Percentiles rank a stretch among this genome's conserved stretches.
These are phyloP conservation scores for Erpetoichthys calabaricus DNA, from an alignment of 2,797 vertebrate species.

Conservation along the genomic window DNA sequence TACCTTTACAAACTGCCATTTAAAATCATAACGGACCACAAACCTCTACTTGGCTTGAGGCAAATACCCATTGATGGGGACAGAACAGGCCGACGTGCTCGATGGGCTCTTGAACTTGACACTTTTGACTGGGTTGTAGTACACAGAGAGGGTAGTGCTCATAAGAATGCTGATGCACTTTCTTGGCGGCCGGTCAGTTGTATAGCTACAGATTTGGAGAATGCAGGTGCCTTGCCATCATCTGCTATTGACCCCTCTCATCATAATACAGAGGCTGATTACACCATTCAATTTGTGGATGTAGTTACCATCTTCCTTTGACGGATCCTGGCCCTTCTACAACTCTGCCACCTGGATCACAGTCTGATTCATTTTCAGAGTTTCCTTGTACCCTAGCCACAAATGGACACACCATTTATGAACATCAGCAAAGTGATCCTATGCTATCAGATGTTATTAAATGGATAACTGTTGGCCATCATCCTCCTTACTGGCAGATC, in stretches of 20 bases:
- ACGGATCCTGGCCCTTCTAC: no score
- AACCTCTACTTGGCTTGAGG: slow-evolving; percentile 13
- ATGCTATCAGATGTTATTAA: slow-evolving; percentile 8
- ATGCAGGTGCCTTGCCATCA: no score
- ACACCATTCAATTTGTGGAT: neutral
- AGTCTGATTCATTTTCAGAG: neutral
- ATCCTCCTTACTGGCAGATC: slow-evolving; percentile 11
- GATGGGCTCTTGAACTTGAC: slow-evolving; percentile 17
- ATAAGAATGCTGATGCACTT: no score
- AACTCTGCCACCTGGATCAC: no score
- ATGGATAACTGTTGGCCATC: slow-evolving; percentile 10
- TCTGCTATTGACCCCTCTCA: no score
- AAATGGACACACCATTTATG: neutral
- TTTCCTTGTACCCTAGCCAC: neutral
- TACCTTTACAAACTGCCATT: no score
- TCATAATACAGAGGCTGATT: slow-evolving; percentile 17
- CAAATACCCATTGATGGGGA: slow-evolving; percentile 17
- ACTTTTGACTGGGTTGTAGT: slow-evolving; percentile 16
- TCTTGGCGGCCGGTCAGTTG: no score
- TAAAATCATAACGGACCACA: no score
- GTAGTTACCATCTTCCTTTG: no score
- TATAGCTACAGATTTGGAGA: no score
- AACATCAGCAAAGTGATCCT: slow-evolving; percentile 1
- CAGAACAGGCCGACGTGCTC: slow-evolving; percentile 10
- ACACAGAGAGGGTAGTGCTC: slow-evolving; percentile 7